Conservation (phyloP, 2,797 vertebrate genomes). For the Karalla daura region DNA sequence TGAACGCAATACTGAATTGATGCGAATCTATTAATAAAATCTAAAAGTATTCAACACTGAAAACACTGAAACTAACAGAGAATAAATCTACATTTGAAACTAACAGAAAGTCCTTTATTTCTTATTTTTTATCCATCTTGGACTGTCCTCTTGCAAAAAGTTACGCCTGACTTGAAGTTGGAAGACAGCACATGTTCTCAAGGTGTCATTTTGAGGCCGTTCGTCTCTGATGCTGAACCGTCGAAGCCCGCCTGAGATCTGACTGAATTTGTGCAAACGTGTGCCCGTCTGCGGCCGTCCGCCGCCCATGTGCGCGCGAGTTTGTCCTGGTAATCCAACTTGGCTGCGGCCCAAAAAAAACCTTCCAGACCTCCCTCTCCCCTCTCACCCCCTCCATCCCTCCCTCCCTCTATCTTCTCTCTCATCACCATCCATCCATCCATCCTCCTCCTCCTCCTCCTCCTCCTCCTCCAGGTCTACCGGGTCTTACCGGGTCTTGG, state of each 20-base stretch:
- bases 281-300: background rate
- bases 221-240: background rate
- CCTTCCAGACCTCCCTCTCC: conserved; percentile 45
- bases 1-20: background rate
- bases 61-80: no score
- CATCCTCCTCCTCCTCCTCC: no score
- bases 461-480: conserved; percentile 2
- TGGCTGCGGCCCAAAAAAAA: conserved; percentile 76
- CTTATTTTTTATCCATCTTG: background rate
- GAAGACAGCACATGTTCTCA: conserved; percentile 1
- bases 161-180: background rate
- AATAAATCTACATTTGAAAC: no score
- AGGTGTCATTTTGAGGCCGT: no score
- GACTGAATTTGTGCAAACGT: background rate
- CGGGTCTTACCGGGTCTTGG: conserved; percentile 94
- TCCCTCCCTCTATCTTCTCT: conserved; percentile 13
- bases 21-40: background rate
- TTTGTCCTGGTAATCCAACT: conserved; percentile 62
- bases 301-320: conserved; percentile 12
- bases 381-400: conserved; percentile 27
- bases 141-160: background rate
- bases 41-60: background rate
- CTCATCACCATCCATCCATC: conserved; percentile 14
- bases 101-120: no score
- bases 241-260: background rate